Evolutionary conservation across 2,888 invertebrate species (phyloP).

Genomic region (Phaonia tiefii): DNA sequence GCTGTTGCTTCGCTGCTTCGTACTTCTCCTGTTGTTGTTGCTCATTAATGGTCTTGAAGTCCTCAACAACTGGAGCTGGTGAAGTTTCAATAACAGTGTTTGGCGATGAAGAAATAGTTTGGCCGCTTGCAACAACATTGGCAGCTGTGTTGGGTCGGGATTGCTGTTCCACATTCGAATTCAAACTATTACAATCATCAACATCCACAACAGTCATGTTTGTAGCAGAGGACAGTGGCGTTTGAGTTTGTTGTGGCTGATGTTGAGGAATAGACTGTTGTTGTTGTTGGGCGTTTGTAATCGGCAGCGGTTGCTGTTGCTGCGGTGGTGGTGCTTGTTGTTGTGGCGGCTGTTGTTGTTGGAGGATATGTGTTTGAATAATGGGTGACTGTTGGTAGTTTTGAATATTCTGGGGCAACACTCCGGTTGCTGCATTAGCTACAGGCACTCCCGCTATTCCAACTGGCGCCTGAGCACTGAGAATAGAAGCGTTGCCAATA

Average conservation of each 20-base stretch:
- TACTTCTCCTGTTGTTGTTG: conserved; percentile 79
- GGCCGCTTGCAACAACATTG: conserved; percentile 68
- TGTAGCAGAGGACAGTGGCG: conserved; percentile 44
- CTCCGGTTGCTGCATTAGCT: conserved; percentile 46
- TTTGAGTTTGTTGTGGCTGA: conserved; percentile 59
- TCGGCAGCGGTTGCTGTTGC: conserved; percentile 31
- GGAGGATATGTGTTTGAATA: conserved; percentile 70
- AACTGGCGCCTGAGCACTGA: conserved; percentile 65
- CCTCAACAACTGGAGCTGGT: conserved; percentile 71
- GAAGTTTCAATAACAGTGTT: conserved; percentile 63
- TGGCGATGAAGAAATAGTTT: conserved; percentile 59
- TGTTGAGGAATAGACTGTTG: conserved; percentile 65
- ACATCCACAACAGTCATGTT: conserved; percentile 57
- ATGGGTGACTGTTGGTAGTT: conserved; percentile 75
- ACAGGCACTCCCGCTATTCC: conserved; percentile 68
- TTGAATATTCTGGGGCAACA: conserved; percentile 68
- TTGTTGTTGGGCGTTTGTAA: conserved; percentile 33
- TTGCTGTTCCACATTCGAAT: conserved; percentile 34
- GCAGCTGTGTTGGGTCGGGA: conserved; percentile 69
- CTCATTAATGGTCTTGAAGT: conserved; percentile 77
- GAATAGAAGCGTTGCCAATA: conserved; percentile 72
- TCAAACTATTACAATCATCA: conserved; percentile 63
- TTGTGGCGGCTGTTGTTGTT: conserved; percentile 64
- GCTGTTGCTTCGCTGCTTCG: conserved; percentile 77
- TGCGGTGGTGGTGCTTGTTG: conserved; percentile 56